phyloP scores from a whole-genome alignment of 2,888 invertebrate species.

The Lagria hirta region DNA sequence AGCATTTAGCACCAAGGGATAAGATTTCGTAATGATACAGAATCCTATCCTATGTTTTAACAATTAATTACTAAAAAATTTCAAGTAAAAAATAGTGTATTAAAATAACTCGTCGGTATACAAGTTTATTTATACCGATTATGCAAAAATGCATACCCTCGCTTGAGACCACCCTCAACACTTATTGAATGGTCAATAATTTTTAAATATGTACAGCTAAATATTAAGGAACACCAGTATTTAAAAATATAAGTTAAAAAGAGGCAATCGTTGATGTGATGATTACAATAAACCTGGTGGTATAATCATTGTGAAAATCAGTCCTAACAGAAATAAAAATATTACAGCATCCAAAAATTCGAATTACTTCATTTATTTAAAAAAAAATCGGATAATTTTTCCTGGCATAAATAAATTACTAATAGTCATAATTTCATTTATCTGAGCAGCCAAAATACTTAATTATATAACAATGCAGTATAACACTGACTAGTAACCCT shows the following conservation, averaged over 20 bases:
- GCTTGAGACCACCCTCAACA: constrained; percentile 23
- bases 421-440: no score
- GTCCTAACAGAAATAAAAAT: constrained; percentile 15
- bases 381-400: constrained; percentile 17
- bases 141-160: constrained; percentile 26
- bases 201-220: constrained; percentile 32
- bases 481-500: constrained; percentile 53
- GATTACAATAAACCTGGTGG: no score
- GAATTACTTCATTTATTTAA: constrained; percentile 24
- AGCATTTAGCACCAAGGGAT: constrained; percentile 34
- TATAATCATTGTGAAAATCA: no score
- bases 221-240: constrained; percentile 37
- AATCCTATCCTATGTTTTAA: constrained; percentile 27
- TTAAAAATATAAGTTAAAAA: no score
- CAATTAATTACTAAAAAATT: constrained; percentile 19
- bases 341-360: constrained; percentile 26
- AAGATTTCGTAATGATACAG: constrained; percentile 27
- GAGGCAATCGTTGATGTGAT: no score
- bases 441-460: constrained; percentile 41
- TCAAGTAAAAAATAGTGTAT: constrained; percentile 25
- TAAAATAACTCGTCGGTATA: constrained; percentile 24
- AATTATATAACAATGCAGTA: constrained; percentile 41
- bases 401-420: constrained; percentile 9
- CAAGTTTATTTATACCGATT: constrained; percentile 35
- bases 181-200: constrained; percentile 34